These are phyloP conservation scores for Notechis scutatus DNA, from an alignment of 2,113 vertebrate species.

Conservation along the genomic window DNA sequence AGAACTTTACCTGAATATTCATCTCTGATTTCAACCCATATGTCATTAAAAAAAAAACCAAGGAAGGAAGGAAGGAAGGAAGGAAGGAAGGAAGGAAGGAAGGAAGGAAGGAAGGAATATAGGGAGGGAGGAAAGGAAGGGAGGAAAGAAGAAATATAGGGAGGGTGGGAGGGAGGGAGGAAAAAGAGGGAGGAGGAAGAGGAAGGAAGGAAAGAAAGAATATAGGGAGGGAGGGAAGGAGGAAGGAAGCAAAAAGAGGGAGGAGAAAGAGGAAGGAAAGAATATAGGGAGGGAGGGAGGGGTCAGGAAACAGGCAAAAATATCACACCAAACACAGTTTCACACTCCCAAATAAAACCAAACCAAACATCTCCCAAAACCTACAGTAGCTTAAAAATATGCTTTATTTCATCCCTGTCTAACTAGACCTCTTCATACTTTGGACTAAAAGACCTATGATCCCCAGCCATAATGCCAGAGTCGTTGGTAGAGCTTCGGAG, in stretches of 20 bases:
- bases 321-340: neutral
- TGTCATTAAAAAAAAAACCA: neutral
- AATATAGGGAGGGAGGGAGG: no score
- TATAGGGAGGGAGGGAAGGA: no score
- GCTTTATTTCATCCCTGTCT: neutral
- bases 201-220: no score
- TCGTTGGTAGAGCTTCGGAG: neutral
- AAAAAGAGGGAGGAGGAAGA: no score
- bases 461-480: neutral
- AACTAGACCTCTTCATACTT: neutral
- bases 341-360: neutral
- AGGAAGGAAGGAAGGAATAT: no score
- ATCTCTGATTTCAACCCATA: neutral
- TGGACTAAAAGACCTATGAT: neutral
- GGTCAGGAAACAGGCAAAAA: neutral
- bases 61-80: neutral
- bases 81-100: fast-evolving
- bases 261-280: no score
- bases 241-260: no score
- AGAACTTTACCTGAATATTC: neutral
- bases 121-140: no score
- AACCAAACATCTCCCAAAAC: neutral
- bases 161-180: no score
- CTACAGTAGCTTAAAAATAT: neutral
- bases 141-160: no score